These are phyloP conservation scores for Heliconius erato DNA, from an alignment of 2,888 invertebrate species.

Conservation along the genomic window DNA sequence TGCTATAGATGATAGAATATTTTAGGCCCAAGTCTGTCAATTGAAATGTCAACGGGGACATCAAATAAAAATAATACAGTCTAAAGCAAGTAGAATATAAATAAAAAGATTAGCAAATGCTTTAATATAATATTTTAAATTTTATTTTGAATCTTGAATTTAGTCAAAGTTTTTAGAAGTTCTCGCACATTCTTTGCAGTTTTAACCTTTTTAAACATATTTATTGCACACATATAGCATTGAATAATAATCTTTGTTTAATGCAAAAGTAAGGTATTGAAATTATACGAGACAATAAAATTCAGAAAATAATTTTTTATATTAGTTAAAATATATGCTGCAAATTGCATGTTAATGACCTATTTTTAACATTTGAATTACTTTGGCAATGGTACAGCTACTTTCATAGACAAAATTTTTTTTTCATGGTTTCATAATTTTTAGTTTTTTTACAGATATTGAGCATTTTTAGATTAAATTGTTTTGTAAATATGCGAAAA, in stretches of 20 bases:
- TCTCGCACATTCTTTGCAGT: not conserved
- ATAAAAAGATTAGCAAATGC: not conserved
- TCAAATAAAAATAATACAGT: not conserved
- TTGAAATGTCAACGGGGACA: not conserved
- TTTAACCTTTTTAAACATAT: not conserved
- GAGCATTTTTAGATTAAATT: not conserved
- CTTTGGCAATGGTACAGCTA: not conserved
- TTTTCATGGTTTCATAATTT: not conserved
- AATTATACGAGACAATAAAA: not conserved
- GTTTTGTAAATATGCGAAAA: not conserved
- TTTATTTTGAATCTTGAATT: not conserved
- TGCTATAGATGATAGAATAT: not conserved
- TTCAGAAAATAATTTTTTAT: not conserved
- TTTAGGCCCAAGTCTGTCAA: not conserved
- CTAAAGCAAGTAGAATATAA: not conserved
- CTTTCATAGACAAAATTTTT: not conserved
- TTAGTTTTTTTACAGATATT: not conserved
- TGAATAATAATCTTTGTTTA: not conserved
- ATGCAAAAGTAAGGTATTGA: not conserved
- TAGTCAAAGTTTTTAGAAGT: not conserved
- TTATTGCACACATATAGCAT: not conserved
- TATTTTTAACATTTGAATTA: not conserved
- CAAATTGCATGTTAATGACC: too few relatives aligned
- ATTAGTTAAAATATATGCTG: too few relatives aligned
- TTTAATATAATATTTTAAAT: not conserved